Percentiles rank a stretch among this genome's conserved stretches.
Evolutionary conservation across 2,113 vertebrate species (phyloP).

Genomic region (Clupea harengus): DNA sequence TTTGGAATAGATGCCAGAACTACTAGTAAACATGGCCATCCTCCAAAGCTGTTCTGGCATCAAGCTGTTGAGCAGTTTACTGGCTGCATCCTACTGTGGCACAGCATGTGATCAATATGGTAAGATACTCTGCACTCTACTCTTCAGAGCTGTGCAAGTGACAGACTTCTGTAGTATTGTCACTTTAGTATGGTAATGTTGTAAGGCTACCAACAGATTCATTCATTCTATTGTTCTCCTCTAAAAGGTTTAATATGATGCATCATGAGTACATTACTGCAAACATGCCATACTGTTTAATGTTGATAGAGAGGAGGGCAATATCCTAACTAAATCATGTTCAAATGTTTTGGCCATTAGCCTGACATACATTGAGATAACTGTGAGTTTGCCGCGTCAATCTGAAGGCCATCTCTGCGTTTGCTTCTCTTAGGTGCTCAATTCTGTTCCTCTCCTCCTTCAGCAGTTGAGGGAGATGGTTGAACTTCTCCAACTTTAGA

Average conservation of each 20-base stretch:
- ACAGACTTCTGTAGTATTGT: background rate
- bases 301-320: background rate
- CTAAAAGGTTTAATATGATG: background rate
- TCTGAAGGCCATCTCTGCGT: background rate
- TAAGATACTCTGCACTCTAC: no score
- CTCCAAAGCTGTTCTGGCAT: background rate
- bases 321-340: background rate
- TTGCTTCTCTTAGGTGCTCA: background rate
- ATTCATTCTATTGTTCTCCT: background rate
- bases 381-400: constrained; percentile 4
- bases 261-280: background rate
- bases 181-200: no score
- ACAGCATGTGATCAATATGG: background rate
- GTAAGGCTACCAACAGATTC: background rate
- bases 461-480: constrained; percentile 13
- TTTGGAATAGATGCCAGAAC: background rate
- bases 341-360: background rate
- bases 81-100: background rate
- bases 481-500: constrained; percentile 9
- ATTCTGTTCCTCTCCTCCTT: background rate
- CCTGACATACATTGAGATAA: constrained; percentile 6
- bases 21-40: background rate
- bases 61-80: background rate
- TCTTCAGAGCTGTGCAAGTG: background rate
- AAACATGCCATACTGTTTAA: background rate